phyloP scores from a whole-genome alignment of 2,797 vertebrate species.

The Dipus sagitta region DNA sequence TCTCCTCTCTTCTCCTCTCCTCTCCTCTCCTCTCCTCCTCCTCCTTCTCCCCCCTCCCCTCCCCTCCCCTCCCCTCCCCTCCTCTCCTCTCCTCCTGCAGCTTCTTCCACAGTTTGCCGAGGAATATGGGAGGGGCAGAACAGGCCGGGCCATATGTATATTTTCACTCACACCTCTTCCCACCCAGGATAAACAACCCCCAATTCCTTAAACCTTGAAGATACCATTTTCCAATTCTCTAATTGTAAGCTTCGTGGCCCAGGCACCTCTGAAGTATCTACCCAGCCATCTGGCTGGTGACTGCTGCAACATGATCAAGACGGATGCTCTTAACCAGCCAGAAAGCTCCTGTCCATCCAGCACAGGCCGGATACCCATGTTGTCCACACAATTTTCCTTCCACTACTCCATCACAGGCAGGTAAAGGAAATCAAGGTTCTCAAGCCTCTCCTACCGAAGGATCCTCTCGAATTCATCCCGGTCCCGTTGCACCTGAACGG shows the following conservation, averaged over 20 bases:
- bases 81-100: background rate
- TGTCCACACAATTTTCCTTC: background rate
- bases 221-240: slow-evolving; percentile 48
- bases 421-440: background rate
- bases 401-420: background rate
- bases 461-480: slow-evolving; percentile 92
- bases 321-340: background rate
- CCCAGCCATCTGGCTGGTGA: background rate
- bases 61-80: background rate
- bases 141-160: background rate
- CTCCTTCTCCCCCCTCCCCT: background rate
- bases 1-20: no score
- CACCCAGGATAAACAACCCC: background rate
- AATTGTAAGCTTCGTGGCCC: slow-evolving; percentile 25
- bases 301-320: background rate
- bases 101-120: background rate
- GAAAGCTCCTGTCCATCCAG: background rate
- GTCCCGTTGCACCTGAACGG: slow-evolving; percentile 90
- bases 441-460: slow-evolving; percentile 88
- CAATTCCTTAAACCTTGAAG: slow-evolving; percentile 7
- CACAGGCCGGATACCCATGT: background rate
- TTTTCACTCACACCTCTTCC: background rate
- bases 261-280: background rate
- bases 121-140: background rate
- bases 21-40: no score